Conservation (phyloP, 2,113 vertebrate genomes). For the Hypomesus transpacificus region DNA sequence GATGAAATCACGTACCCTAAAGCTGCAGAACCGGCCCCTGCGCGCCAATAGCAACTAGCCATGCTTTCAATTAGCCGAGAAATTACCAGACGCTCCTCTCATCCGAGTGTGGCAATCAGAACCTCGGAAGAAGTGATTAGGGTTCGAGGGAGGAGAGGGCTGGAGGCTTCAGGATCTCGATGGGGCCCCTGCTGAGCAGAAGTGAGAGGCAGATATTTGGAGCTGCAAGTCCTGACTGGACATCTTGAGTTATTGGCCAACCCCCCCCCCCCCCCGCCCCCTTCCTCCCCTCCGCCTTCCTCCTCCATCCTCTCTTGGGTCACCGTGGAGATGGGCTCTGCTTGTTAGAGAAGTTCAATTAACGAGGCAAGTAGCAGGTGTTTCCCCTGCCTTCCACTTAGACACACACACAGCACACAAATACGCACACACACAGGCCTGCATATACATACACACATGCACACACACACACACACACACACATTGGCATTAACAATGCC, state of each 20-base stretch:
- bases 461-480: neutral
- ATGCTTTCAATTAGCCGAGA: constrained; percentile 54
- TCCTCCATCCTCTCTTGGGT: neutral
- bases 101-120: constrained; percentile 54
- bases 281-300: neutral
- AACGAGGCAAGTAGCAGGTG: constrained; percentile 42
- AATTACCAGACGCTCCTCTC: constrained; percentile 15
- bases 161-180: too few species aligned
- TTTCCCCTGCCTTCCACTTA: constrained; percentile 12
- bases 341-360: constrained; percentile 44
- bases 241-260: neutral
- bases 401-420: neutral
- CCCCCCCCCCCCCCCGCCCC: constrained; percentile 1
- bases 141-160: constrained; percentile 2
- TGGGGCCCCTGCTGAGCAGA: neutral
- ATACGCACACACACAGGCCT: neutral
- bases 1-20: constrained; percentile 50
- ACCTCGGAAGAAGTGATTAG: constrained; percentile 37
- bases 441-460: neutral
- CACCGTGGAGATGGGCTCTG: constrained; percentile 16
- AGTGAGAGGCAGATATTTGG: neutral
- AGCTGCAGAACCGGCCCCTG: neutral
- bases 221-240: neutral
- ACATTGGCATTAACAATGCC: neutral
- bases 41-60: constrained; percentile 42